A percentile compares a stretch with the other conserved stretches of the same genome.
Conservation (phyloP, 2,113 vertebrate species). For the Archocentrus centrarchus region DNA sequence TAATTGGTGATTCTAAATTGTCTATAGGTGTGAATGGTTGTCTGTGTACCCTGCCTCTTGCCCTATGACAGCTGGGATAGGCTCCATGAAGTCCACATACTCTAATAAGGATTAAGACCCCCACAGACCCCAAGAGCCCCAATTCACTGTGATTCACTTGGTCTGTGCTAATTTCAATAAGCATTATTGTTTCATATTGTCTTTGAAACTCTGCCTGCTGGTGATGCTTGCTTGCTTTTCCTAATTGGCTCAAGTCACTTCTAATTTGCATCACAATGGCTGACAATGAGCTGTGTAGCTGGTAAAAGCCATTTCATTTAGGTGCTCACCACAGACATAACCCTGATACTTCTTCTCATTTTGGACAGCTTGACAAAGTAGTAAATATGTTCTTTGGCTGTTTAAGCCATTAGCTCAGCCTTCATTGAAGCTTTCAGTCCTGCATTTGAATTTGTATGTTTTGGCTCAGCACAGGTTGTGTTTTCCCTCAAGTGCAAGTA, state of each 20-base stretch:
- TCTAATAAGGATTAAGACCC: neutral
- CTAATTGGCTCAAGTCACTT: too few species aligned
- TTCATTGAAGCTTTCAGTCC: neutral
- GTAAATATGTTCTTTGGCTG: neutral
- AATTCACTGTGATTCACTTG: too few species aligned
- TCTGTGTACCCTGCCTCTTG: too few species aligned
- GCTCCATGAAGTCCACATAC: neutral
- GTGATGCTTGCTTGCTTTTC: neutral
- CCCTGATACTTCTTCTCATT: neutral
- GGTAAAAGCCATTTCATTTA: neutral
- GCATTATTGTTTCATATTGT: neutral
- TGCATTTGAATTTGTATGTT: neutral
- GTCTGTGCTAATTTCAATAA: neutral
- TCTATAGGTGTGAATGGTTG: too few species aligned
- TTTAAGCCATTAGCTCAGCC: neutral
- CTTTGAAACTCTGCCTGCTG: neutral
- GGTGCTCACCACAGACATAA: neutral
- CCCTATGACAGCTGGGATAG: too few species aligned
- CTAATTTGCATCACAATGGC: neutral
- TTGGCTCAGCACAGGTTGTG: too few species aligned
- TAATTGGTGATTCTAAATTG: too few species aligned
- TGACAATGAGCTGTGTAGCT: neutral
- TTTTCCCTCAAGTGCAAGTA: too few species aligned
- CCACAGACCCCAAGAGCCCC: neutral
- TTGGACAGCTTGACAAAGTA: neutral